Evolutionary conservation across 2,113 vertebrate species (phyloP).

Genomic region (Gymnorhina tibicen): DNA sequence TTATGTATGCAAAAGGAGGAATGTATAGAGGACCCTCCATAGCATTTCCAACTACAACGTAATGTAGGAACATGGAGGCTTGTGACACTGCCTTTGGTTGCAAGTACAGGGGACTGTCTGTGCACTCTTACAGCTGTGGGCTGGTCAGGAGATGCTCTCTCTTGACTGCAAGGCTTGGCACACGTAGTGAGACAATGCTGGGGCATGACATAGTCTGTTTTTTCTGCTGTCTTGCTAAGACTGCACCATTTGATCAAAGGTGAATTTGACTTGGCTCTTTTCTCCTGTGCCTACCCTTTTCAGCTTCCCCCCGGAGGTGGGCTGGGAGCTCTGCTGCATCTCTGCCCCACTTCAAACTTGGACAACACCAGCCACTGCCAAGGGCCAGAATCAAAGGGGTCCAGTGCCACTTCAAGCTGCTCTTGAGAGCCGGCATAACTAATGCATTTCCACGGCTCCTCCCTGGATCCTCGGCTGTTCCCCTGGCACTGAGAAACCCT

Average conservation of each 20-base stretch:
- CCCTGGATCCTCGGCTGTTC: not conserved
- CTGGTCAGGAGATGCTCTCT: not conserved
- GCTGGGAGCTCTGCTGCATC: not conserved
- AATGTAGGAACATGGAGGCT: fast-evolving
- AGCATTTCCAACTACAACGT: not conserved
- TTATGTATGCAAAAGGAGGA: not conserved
- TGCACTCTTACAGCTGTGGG: not conserved
- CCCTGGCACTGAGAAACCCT: constrained; percentile 24
- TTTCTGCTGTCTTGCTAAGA: not conserved
- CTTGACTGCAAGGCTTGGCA: not conserved
- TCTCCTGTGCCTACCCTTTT: not conserved
- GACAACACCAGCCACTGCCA: not conserved
- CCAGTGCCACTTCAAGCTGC: not conserved
- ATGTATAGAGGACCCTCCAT: not conserved
- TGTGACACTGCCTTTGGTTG: not conserved
- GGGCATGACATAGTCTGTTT: not conserved
- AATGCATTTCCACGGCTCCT: not conserved
- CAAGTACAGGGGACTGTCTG: not conserved
- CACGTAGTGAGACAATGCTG: not conserved
- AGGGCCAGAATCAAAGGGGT: not conserved
- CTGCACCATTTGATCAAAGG: not conserved
- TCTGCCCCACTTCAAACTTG: not conserved
- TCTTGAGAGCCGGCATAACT: not conserved
- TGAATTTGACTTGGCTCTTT: not conserved
- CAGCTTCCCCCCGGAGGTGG: fast-evolving